Percentiles rank a stretch among this genome's conserved stretches.
Evolutionary conservation across 2,888 invertebrate genomes (phyloP).

Genomic region (Volucella inanis): DNA sequence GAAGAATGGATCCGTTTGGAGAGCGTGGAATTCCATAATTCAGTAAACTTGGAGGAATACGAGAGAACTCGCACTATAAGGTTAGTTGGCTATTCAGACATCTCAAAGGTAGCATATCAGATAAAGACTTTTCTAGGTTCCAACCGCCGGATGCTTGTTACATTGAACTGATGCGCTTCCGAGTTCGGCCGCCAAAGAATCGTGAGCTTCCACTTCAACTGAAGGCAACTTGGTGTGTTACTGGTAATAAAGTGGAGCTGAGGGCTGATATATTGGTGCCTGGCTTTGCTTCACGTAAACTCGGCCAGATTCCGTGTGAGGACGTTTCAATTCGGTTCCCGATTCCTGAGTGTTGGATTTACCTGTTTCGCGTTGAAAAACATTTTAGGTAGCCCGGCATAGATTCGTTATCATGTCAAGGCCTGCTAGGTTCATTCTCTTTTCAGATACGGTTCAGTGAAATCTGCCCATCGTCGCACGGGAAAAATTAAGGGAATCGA

Average conservation of each 20-base stretch:
- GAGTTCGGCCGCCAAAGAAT: constrained; percentile 97
- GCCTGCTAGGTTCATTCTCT: constrained; percentile 22
- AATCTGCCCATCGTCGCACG: constrained; percentile 94
- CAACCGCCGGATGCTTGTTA: constrained; percentile 99
- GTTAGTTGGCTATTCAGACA: constrained; percentile 83
- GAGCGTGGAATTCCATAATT: constrained; percentile 95
- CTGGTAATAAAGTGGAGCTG: constrained; percentile 96
- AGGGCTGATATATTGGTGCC: constrained; percentile 98
- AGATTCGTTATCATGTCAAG: background rate
- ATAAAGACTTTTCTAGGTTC: constrained; percentile 86
- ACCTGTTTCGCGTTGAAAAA: constrained; percentile 98
- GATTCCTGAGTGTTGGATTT: constrained; percentile 99
- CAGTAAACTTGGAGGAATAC: constrained; percentile 96
- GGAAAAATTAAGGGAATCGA: constrained; percentile 97
- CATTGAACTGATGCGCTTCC: constrained; percentile 97
- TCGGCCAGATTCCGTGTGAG: constrained; percentile 98
- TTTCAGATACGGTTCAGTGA: constrained; percentile 95
- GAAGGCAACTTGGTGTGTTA: constrained; percentile 94
- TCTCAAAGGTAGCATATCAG: background rate
- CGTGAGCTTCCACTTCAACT: constrained; percentile 98
- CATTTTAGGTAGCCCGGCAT: constrained; percentile 87
- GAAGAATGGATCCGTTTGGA: constrained; percentile 99
- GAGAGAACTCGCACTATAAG: constrained; percentile 92
- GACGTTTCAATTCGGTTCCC: constrained; percentile 98
- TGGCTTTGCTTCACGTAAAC: constrained; percentile 96